Evolutionary conservation across 1,140 invertebrate species (phyloP), one percentile per base, ranked within the genome.

Genomic region (Plodia interpunctella): DNA sequence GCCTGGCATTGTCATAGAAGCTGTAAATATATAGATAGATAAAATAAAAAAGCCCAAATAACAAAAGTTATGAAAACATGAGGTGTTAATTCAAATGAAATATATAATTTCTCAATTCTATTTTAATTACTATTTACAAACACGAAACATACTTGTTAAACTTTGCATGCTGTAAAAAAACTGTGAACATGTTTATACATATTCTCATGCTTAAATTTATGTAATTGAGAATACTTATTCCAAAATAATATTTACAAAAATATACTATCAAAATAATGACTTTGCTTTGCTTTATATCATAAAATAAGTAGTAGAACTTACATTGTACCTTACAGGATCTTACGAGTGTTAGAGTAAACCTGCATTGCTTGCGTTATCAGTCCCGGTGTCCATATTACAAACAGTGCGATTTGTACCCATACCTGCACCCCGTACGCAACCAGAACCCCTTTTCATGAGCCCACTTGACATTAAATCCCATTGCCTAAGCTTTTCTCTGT

Each of bases 401-500:
- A 75, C 77, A 76, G 73, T 73, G 76, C 85, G 83, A 66, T 75
- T 83, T 62, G 70, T 69, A 70, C 83, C 85, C 82, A 80, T 80
- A 81, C 77, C 85, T 67, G 65, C 80, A 76, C 89, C 83, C 71
- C 83, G 78, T 78, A 90, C 84, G 78, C 78, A 76, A 77, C 83
- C 88, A 72, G 67, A 60, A 60, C 76, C 81, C 57, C 83, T 87
- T 76, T 91, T 92, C 91, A 91, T 90, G 56, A 91, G 78, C 66
- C 91, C 95, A 90, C 95, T 96, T 49, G 95, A 96, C 92, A 96
- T 92, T 62, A 96, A 91, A 88, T 97, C 95, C 95, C 95, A 96
- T 76, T 96, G 95, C 30, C 95, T 91, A 66, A 96, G 91, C 66
- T 95, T 96, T 88, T 96, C 95, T 70, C 95, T 92, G 90, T 96